Evolutionary conservation across 2,113 vertebrate genomes (phyloP).

Genomic region (Galbula dea): DNA sequence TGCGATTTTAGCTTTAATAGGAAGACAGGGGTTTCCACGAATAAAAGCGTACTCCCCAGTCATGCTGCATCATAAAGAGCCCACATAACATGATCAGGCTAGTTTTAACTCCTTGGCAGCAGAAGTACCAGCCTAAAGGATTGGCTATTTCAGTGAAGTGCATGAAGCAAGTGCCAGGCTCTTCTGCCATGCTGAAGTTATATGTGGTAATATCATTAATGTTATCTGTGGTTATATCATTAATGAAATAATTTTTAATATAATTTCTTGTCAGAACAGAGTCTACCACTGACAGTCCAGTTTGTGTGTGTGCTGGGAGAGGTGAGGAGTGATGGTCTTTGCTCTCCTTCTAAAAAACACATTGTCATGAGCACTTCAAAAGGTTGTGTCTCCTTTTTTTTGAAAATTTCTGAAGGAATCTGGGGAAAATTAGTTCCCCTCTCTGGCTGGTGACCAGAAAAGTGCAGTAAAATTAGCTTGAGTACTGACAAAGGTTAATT

Average conservation of each 20-base stretch:
- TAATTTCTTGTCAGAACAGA: neutral
- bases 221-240: neutral
- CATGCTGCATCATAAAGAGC: fast-evolving
- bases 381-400: neutral
- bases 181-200: neutral
- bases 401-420: neutral
- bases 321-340: fast-evolving
- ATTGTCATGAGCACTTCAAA: neutral
- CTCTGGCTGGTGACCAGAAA: neutral
- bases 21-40: neutral
- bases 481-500: neutral
- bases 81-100: neutral
- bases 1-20: neutral
- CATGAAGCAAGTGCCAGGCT: fast-evolving
- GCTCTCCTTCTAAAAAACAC: neutral
- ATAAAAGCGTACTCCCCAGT: neutral
- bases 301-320: neutral
- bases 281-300: neutral
- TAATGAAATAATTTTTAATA: neutral
- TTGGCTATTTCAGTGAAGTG: neutral
- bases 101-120: neutral
- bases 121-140: neutral
- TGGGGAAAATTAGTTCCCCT: neutral
- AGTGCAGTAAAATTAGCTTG: neutral
- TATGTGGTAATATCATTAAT: neutral